Conservation (phyloP, 2,797 vertebrate genomes). For the Atherinosoma microstoma region DNA sequence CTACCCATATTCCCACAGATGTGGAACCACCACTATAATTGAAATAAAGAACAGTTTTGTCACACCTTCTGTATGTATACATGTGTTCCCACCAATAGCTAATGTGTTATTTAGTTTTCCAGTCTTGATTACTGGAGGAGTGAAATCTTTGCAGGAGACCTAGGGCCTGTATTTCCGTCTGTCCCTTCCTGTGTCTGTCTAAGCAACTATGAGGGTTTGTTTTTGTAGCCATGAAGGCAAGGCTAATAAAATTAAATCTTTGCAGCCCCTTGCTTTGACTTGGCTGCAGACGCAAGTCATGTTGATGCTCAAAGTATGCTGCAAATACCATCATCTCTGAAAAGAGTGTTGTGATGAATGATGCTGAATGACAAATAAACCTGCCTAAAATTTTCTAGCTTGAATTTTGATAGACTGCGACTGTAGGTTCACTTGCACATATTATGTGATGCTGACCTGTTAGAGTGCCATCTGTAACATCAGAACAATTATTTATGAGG, state of each 20-base stretch:
- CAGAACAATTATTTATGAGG: conserved; percentile 2
- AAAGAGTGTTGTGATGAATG: conserved; percentile 38
- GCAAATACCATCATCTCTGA: conserved; percentile 47
- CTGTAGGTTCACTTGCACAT: conserved; percentile 32
- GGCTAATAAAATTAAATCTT: conserved; percentile 55
- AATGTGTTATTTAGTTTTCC: conserved; percentile 25
- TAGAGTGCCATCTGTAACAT: conserved; percentile 18
- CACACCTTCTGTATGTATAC: conserved; percentile 11
- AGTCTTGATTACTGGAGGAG: conserved; percentile 21
- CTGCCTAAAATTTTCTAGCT: conserved; percentile 56
- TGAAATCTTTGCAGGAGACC: conserved; percentile 31
- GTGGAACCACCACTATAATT: conserved; percentile 5
- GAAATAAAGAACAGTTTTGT: conserved; percentile 21
- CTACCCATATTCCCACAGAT: conserved; percentile 4
- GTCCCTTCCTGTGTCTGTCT: conserved; percentile 53
- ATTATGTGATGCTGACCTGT: conserved; percentile 30
- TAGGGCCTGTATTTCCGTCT: conserved; percentile 43
- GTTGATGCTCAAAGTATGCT: conserved; percentile 42
- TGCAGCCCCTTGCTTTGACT: conserved; percentile 45
- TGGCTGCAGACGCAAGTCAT: conserved; percentile 40
- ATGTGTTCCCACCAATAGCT: conserved; percentile 10
- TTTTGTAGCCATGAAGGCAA: conserved; percentile 61
- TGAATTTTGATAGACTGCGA: conserved; percentile 51
- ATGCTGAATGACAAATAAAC: conserved; percentile 33
- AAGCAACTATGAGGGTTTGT: conserved; percentile 54